Evolutionary conservation across 1,140 invertebrate species (phyloP), one percentile per base, ranked within the genome.

Genomic region (Atopsyche davidsoni): DNA sequence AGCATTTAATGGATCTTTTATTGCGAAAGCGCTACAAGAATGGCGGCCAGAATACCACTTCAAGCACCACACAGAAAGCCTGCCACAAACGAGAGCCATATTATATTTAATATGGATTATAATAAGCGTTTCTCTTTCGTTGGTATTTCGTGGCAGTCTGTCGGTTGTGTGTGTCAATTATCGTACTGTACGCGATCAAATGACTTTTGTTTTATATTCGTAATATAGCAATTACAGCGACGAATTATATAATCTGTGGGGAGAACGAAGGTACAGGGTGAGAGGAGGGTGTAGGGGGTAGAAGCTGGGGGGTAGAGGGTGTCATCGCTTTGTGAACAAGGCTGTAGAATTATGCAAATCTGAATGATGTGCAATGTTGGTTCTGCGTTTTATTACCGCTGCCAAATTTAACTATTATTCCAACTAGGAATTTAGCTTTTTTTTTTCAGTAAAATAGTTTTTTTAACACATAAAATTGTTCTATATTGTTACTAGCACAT

Each of bases 141-240:
- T 28, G 25, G 25, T 28, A 28, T 9, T 9, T 7, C 13, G 7
- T 28, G 25, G 25, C 25, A 7, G 25, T n/a, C n/a, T n/a, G n/a
- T n/a, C n/a, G n/a, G n/a, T n/a, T n/a, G n/a, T n/a, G n/a, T n/a
- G n/a, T n/a, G n/a, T n/a, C n/a, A n/a, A n/a, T n/a, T n/a, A 51
- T 51, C 48, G 46, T 50, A 41, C 47, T 41, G 28, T 39, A 22
- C 38, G 13, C 46, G 49, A 49, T 44, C 43, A 51, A 57, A 49
- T 39, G 46, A 52, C 55, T 57, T 50, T 55, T 46, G 55, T 50
- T 52, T 57, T 46, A 57, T 57, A 47, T 51, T 51, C 55, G 47
- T 57, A 57, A 50, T 53, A 57, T 47, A 57, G 53, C 55, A 57
- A 57, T 57, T 51, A 57, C 42, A 44, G 23, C 25, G 43, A 49